Evolutionary conservation across 1,140 invertebrate genomes (phyloP).

Genomic region (Eriosoma lanigerum): DNA sequence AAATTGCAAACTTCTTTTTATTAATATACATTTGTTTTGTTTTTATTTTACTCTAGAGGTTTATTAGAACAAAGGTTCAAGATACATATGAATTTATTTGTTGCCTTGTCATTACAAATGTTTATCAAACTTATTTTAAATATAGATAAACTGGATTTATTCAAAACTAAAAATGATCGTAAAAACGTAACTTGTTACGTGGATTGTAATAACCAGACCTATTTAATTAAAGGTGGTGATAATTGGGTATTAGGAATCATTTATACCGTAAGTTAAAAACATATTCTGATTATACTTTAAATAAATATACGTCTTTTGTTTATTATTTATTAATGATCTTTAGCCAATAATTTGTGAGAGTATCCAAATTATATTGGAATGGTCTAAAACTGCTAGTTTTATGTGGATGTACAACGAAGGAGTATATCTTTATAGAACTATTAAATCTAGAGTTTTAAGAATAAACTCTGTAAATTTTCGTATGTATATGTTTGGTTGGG

Average conservation of each 20-base stretch:
- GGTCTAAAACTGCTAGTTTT: constrained; percentile 85
- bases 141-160: constrained; percentile 42
- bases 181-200: constrained; percentile 9
- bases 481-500: constrained; percentile 70
- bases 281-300: not conserved
- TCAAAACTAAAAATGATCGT: constrained; percentile 30
- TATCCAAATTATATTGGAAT: constrained; percentile 79
- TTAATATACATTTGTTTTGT: too few species aligned
- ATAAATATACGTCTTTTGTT: too few species aligned
- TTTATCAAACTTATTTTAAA: constrained; percentile 40
- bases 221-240: constrained; percentile 54
- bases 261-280: constrained; percentile 68
- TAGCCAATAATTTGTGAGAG: constrained; percentile 80
- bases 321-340: constrained; percentile 56
- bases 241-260: constrained; percentile 66
- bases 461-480: constrained; percentile 44
- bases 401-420: constrained; percentile 96
- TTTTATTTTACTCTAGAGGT: constrained; percentile 35
- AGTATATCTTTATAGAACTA: constrained; percentile 82
- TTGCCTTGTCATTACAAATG: constrained; percentile 45
- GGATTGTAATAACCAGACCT: constrained; percentile 55
- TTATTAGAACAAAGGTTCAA: constrained; percentile 42
- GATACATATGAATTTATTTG: constrained; percentile 46
- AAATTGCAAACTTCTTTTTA: too few species aligned
- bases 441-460: constrained; percentile 63